phyloP scores from a whole-genome alignment of 2,113 vertebrate genomes.

The Orthochromis malagaraziensis region DNA sequence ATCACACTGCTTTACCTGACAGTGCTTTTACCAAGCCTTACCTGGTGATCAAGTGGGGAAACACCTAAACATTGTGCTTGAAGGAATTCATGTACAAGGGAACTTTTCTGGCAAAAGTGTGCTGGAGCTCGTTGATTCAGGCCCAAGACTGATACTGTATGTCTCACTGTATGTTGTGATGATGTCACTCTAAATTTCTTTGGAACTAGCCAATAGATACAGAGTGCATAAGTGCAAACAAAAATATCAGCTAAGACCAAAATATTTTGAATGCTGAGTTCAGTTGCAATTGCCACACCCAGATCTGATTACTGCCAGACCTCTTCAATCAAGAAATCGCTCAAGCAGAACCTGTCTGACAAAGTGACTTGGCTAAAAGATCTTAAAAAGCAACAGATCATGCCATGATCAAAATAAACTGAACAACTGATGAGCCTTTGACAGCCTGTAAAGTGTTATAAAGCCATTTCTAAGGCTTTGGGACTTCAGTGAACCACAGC shows the following conservation, averaged over 20 bases:
- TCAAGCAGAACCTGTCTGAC: not conserved
- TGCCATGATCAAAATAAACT: not conserved
- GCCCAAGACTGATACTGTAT: not conserved
- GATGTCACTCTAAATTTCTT: not conserved
- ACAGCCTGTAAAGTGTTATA: not conserved
- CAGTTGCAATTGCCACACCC: not conserved
- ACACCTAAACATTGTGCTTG: not conserved
- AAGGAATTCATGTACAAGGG: not conserved
- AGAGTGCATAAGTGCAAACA: not conserved
- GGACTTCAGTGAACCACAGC: not conserved
- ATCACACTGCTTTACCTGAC: not conserved
- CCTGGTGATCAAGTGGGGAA: not conserved
- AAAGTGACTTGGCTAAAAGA: not conserved
- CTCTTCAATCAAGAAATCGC: not conserved
- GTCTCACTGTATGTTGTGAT: not conserved
- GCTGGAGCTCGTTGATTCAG: not conserved
- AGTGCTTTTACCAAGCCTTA: not conserved
- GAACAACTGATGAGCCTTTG: not conserved
- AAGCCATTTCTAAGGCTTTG: not conserved
- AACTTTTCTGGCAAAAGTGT: not conserved
- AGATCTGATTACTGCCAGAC: not conserved
- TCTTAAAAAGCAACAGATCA: not conserved
- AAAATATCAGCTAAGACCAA: not conserved
- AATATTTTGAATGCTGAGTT: not conserved
- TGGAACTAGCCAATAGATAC: not conserved